Evolutionary conservation across 2,888 invertebrate genomes (phyloP).

Genomic region (Cryptus viduatorius): DNA sequence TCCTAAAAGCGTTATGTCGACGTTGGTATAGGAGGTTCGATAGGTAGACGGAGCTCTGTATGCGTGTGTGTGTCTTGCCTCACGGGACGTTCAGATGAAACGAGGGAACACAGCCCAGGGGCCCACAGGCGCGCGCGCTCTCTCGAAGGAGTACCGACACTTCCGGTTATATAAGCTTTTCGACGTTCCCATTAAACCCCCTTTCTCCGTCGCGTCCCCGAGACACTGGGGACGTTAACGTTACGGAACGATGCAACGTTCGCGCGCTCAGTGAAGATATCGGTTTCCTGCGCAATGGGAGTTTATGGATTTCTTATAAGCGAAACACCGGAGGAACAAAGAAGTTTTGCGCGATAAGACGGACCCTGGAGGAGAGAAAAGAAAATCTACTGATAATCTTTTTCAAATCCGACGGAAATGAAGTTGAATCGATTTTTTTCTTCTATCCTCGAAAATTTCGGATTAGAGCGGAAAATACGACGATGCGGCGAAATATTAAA

Average conservation of each 20-base stretch:
- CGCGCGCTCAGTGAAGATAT: slow-evolving; percentile 20
- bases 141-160: slow-evolving; percentile 38
- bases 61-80: slow-evolving; percentile 10
- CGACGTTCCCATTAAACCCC: slow-evolving; percentile 53
- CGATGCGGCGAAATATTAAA: no score
- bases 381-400: not conserved
- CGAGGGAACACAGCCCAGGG: slow-evolving; percentile 16
- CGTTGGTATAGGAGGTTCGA: not conserved
- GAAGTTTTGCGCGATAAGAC: not conserved
- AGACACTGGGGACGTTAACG: slow-evolving; percentile 18
- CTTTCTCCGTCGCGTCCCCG: slow-evolving; percentile 17
- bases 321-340: not conserved
- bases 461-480: no score
- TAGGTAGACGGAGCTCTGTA: not conserved
- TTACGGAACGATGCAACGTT: slow-evolving; percentile 28
- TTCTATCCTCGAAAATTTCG: no score
- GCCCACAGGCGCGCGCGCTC: slow-evolving; percentile 7
- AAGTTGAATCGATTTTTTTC: no score
- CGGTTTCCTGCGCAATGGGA: slow-evolving; percentile 11
- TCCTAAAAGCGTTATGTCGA: slow-evolving; percentile 36
- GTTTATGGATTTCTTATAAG: slow-evolving; percentile 23
- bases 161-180: slow-evolving; percentile 55
- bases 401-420: not conserved
- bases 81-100: not conserved
- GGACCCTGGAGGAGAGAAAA: not conserved